phyloP scores from a whole-genome alignment of 2,888 invertebrate genomes.

The Branchipolynoe longqiensis region DNA sequence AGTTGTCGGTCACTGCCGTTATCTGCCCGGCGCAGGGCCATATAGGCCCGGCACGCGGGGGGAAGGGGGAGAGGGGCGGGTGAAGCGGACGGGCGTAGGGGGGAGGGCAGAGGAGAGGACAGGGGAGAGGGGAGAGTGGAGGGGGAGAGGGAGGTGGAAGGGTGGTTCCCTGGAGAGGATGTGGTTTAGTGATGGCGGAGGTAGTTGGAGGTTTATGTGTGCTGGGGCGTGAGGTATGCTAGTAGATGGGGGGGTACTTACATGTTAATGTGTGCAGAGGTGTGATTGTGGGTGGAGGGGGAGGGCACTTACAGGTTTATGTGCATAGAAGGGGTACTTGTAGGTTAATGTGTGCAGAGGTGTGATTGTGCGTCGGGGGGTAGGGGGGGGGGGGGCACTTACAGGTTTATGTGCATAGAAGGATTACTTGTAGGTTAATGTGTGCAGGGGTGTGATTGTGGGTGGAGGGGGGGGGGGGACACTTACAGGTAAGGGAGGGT shows the following conservation, averaged over 20 bases:
- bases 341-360: too few relatives aligned
- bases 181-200: not conserved
- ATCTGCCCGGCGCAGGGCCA: conserved; percentile 5
- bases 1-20: conserved; percentile 6
- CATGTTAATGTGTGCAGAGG: too few relatives aligned
- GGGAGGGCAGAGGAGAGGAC: not conserved
- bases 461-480: not conserved
- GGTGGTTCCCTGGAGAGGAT: not conserved
- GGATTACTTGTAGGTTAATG: too few relatives aligned
- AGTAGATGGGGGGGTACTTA: too few relatives aligned
- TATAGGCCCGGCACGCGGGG: not conserved
- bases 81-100: not conserved
- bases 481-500: too few relatives aligned
- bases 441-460: too few relatives aligned
- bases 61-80: not conserved
- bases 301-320: not conserved
- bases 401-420: not conserved
- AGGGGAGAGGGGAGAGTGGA: not conserved
- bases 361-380: too few relatives aligned
- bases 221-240: too few relatives aligned
- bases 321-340: too few relatives aligned
- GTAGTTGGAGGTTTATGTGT: not conserved
- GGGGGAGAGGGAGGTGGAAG: not conserved
- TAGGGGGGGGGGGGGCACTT: not conserved
- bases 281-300: too few relatives aligned